phyloP scores from a whole-genome alignment of 2,888 invertebrate species.

The Lampropteryx suffumata region DNA sequence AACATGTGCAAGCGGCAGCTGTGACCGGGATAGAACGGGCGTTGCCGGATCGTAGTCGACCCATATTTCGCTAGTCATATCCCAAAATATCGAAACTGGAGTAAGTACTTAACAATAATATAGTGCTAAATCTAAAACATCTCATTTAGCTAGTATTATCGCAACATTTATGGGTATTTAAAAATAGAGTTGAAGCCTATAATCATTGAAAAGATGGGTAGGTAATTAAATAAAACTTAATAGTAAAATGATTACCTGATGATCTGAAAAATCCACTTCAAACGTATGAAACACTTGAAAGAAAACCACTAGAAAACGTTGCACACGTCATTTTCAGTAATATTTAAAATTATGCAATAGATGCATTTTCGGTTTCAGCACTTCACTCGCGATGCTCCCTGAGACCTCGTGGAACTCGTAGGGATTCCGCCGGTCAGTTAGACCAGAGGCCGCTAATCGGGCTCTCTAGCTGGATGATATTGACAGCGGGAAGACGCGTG shows the following conservation, averaged over 20 bases:
- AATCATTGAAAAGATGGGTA: too few species aligned
- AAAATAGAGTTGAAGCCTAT: too few species aligned
- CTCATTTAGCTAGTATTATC: neutral
- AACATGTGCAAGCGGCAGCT: constrained; percentile 63
- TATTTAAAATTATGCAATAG: constrained; percentile 56
- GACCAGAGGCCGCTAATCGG: constrained; percentile 61
- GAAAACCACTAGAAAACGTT: constrained; percentile 38
- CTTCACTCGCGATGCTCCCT: constrained; percentile 52
- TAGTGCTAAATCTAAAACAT: neutral
- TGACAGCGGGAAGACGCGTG: constrained; percentile 74
- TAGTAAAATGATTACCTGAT: too few species aligned
- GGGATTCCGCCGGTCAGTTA: constrained; percentile 30
- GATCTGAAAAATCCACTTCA: constrained; percentile 31
- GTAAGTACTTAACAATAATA: constrained; percentile 18
- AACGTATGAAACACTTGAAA: constrained; percentile 31
- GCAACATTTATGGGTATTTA: neutral
- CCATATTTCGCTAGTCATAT: constrained; percentile 75
- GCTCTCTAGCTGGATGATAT: constrained; percentile 79
- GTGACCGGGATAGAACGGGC: constrained; percentile 77
- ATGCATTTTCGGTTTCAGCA: constrained; percentile 39
- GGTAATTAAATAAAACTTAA: too few species aligned
- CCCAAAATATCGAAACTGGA: constrained; percentile 73
- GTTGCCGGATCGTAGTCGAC: constrained; percentile 72
- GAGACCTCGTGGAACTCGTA: constrained; percentile 29
- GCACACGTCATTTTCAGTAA: constrained; percentile 42